Evolutionary conservation across 2,113 vertebrate genomes (phyloP), one percentile per base, ranked within the genome.

Genomic region (Neofelis nebulosa): DNA sequence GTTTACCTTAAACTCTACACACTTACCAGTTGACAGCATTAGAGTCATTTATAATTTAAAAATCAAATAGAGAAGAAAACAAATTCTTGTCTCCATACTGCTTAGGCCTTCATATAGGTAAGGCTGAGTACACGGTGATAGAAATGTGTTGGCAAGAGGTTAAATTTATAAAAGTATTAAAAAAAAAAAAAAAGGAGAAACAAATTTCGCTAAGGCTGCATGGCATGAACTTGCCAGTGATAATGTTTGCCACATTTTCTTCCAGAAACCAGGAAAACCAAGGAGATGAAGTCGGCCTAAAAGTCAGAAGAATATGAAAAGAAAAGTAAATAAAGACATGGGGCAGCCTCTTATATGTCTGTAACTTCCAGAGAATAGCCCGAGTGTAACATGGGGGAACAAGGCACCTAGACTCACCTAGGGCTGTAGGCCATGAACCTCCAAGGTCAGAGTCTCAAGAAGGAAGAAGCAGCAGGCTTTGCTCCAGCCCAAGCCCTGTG

Each of bases 1-100:
- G 48, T 97, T 97, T 94, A 92, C 66, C 80, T 96, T 91, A 91
- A 97, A 91, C 29, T 89, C 25, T 89, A 96, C 95, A 93, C 27
- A 76, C 93, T 93, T 83, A 41, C 68, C 52, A 91, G 41, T 50
- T 86, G 82, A 92, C 65, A 89, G 33, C 19, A 63, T 95, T 69
- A 61, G 15, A 81, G 14, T 89, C 29, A 61, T 91, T 36, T 90
- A 78, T 73, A 85, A 90, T 91, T 95, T 74, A 91, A 95, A 91
- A 97, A 92, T 52, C 41, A 86, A 90, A 86, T 66, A 95, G 65
- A 89, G n/a, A 95, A 93, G 52, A 78, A 91, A 93, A 79, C 45
- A 94, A 85, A 94, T 76, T 61, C 50, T 95, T 71, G 31, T 92
- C 74, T 94, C 23, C 4, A 45, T 78, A 83, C 27, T n/a, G n/a